Conservation (phyloP, 2,888 invertebrate genomes). For the Thera britannica region DNA sequence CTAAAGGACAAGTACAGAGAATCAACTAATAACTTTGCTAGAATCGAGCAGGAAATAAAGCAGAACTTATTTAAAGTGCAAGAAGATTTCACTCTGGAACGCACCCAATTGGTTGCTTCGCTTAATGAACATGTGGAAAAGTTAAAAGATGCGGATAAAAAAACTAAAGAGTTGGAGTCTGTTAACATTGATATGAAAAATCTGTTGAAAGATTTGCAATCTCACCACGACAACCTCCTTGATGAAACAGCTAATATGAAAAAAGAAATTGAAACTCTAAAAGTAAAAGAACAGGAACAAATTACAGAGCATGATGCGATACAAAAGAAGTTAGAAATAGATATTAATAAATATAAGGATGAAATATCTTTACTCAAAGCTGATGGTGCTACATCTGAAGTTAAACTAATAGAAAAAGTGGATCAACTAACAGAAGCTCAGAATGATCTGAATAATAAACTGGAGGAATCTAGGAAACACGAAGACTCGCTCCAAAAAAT, state of each 20-base stretch:
- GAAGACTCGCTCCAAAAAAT: conserved; percentile 79
- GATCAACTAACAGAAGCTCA: conserved; percentile 79
- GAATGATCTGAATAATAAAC: conserved; percentile 77
- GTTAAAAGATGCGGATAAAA: conserved; percentile 65
- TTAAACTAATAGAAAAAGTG: conserved; percentile 79
- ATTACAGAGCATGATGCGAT: conserved; percentile 65
- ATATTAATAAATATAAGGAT: conserved; percentile 77
- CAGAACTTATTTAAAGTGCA: conserved; percentile 76
- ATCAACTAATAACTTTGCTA: conserved; percentile 70
- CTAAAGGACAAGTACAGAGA: conserved; percentile 78
- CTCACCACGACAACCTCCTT: conserved; percentile 66
- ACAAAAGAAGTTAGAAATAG: conserved; percentile 71
- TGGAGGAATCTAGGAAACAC: conserved; percentile 78
- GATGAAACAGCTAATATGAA: conserved; percentile 76
- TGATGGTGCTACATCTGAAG: conserved; percentile 74
- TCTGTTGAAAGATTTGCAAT: conserved; percentile 62
- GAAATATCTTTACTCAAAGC: conserved; percentile 75
- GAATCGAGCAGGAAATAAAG: conserved; percentile 78
- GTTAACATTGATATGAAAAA: conserved; percentile 58
- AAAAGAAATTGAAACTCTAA: conserved; percentile 70
- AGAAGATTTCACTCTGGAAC: conserved; percentile 72
- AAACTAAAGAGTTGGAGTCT: conserved; percentile 67
- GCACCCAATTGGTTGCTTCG: conserved; percentile 65
- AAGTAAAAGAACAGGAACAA: conserved; percentile 70
- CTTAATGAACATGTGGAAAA: conserved; percentile 69